A percentile compares a stretch with the other conserved stretches of the same genome.
phyloP scores from a whole-genome alignment of 2,113 vertebrate species.

The Excalfactoria chinensis region DNA sequence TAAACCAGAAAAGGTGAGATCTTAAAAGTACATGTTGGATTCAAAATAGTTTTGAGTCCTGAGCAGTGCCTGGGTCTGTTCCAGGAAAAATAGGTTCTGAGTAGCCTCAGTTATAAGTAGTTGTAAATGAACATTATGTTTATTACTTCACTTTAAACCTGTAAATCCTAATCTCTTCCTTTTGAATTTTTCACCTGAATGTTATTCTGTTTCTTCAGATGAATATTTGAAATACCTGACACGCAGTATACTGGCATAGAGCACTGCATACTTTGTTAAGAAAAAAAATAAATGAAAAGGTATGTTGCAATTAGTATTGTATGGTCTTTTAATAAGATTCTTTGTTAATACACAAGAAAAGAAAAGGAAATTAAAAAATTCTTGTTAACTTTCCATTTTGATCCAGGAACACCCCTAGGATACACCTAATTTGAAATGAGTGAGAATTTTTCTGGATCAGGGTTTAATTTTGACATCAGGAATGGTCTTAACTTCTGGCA shows the following conservation, averaged over 20 bases:
- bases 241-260: neutral
- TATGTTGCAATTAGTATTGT: neutral
- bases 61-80: neutral
- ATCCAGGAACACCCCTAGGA: fast-evolving
- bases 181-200: neutral
- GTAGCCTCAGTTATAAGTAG: neutral
- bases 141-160: neutral
- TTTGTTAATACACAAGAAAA: neutral
- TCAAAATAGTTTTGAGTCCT: neutral
- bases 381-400: neutral
- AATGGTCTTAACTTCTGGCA: neutral
- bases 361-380: neutral
- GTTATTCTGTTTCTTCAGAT: neutral
- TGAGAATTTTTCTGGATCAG: neutral
- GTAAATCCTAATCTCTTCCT: neutral
- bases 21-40: neutral
- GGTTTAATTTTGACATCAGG: neutral
- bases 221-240: neutral
- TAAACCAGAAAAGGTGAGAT: neutral
- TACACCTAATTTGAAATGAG: neutral
- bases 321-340: neutral
- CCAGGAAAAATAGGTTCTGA: neutral
- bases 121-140: neutral
- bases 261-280: neutral
- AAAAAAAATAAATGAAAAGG: neutral